These are phyloP conservation scores for Sciurus niger DNA, from an alignment of 2,113 vertebrate species.

Conservation along the genomic window DNA sequence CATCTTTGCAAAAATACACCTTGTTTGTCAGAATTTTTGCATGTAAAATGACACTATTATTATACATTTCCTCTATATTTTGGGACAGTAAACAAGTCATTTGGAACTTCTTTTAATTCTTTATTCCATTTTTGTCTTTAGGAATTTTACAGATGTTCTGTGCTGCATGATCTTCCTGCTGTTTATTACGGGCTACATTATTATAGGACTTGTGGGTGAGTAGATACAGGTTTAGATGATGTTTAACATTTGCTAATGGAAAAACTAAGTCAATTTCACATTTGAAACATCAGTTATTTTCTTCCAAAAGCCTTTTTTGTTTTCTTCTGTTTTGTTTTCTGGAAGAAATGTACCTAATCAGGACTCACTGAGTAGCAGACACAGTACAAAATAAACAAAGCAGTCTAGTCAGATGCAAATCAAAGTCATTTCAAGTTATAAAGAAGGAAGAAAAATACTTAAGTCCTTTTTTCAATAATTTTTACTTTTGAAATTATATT, in stretches of 20 bases:
- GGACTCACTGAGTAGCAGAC: background rate
- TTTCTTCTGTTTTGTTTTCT: slow-evolving; percentile 9
- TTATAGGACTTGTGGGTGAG: slow-evolving; percentile 97
- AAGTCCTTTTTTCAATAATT: background rate
- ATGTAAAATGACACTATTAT: background rate
- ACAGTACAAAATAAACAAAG: slow-evolving; percentile 59
- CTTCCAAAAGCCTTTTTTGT: slow-evolving; percentile 34
- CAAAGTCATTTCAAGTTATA: background rate
- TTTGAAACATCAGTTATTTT: slow-evolving; percentile 61
- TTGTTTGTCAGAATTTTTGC: background rate
- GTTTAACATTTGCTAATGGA: slow-evolving; percentile 7
- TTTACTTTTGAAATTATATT: slow-evolving; percentile 46
- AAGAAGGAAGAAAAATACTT: background rate
- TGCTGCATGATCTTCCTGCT: slow-evolving; percentile 96
- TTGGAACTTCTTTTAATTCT: slow-evolving; percentile 62
- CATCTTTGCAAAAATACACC: background rate
- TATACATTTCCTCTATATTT: background rate
- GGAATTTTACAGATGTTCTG: slow-evolving; percentile 95
- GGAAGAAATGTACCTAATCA: slow-evolving; percentile 53
- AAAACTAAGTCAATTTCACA: slow-evolving; percentile 35
- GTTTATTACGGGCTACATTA: slow-evolving; percentile 95
- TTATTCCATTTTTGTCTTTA: slow-evolving; percentile 85
- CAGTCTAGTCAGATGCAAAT: background rate
- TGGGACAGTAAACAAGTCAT: slow-evolving; percentile 3
- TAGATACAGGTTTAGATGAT: slow-evolving; percentile 75